These are phyloP conservation scores for Phrynosoma blainvillii DNA, from an alignment of 2,113 vertebrate species.

Conservation along the genomic window DNA sequence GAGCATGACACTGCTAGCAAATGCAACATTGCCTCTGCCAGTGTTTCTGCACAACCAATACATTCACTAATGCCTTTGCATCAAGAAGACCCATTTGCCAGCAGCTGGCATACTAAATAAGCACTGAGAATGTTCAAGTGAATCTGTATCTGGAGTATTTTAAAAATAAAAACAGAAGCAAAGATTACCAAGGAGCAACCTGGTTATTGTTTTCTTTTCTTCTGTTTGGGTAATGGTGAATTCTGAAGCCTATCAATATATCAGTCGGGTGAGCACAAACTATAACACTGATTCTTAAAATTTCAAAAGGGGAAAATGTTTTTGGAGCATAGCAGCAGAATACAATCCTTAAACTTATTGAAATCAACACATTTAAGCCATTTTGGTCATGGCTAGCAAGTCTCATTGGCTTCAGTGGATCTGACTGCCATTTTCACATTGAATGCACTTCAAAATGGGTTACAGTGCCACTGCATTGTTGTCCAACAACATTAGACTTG, in stretches of 20 bases:
- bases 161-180: constrained; percentile 5
- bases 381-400: neutral
- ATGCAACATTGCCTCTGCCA: constrained; percentile 28
- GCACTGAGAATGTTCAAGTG: constrained; percentile 7
- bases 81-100: neutral
- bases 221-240: neutral
- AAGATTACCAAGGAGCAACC: constrained; percentile 9
- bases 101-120: constrained; percentile 30
- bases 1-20: constrained; percentile 17
- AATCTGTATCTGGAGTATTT: constrained; percentile 29
- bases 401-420: neutral
- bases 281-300: neutral
- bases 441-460: neutral
- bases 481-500: neutral
- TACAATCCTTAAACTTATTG: neutral
- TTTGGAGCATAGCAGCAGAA: neutral
- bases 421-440: neutral
- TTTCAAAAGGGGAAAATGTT: neutral
- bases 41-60: constrained; percentile 29
- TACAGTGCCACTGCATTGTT: neutral
- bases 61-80: constrained; percentile 10
- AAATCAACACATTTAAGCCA: neutral
- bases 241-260: constrained; percentile 21
- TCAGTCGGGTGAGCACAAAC: neutral
- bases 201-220: neutral